phyloP scores from a whole-genome alignment of 2,888 invertebrate species.

The Sarcophaga subvicina region DNA sequence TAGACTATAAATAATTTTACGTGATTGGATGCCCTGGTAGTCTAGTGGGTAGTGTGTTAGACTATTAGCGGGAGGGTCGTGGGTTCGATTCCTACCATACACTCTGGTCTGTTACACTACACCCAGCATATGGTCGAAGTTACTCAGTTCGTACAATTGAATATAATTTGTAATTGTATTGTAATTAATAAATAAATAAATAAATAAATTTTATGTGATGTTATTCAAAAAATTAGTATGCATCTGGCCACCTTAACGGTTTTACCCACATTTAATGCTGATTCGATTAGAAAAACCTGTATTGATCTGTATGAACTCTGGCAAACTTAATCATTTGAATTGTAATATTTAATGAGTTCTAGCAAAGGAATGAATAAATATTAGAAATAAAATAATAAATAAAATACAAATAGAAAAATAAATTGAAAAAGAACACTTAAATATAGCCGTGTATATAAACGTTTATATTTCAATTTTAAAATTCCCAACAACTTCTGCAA shows the following conservation, averaged over 20 bases:
- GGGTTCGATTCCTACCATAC: too few species aligned
- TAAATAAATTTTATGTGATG: too few species aligned
- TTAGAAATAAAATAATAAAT: background rate
- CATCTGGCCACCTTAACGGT: slow-evolving; percentile 23
- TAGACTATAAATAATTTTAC: too few species aligned
- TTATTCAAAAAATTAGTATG: background rate
- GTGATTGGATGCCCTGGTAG: too few species aligned
- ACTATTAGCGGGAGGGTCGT: too few species aligned
- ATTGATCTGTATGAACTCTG: background rate
- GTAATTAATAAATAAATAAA: too few species aligned
- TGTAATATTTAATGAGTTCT: slow-evolving; percentile 4
- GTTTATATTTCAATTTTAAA: too few species aligned
- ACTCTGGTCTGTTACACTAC: too few species aligned
- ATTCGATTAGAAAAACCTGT: slow-evolving; percentile 20
- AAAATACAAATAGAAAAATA: background rate
- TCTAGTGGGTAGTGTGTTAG: too few species aligned
- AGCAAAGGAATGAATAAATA: slow-evolving; percentile 14
- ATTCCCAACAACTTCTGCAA: slow-evolving; percentile 14
- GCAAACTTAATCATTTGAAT: background rate
- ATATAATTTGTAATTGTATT: too few species aligned
- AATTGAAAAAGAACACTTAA: slow-evolving; percentile 14
- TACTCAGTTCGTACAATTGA: too few species aligned
- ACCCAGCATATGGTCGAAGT: too few species aligned
- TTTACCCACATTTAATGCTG: slow-evolving; percentile 6
- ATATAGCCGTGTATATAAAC: background rate